Conservation (phyloP, 2,797 vertebrate genomes). For the Melanotaenia boesemani region DNA sequence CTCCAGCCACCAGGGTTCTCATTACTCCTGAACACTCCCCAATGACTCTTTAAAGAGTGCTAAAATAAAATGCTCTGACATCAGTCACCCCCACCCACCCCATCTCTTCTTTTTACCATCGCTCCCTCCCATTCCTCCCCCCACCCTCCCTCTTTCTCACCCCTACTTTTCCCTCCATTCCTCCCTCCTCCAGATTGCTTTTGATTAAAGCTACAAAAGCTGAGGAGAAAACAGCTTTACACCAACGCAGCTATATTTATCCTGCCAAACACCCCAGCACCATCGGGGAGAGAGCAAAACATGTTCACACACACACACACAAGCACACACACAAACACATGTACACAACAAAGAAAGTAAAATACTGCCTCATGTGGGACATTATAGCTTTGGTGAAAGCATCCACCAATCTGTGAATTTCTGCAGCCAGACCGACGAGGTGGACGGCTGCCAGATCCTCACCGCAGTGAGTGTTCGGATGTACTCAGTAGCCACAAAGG, state of each 20-base stretch:
- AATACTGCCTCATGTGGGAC: slow-evolving; percentile 73
- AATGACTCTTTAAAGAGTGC: slow-evolving; percentile 79
- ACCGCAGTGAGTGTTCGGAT: slow-evolving; percentile 4
- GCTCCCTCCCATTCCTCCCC: slow-evolving; percentile 13
- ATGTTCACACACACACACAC: slow-evolving; percentile 47
- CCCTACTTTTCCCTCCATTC: slow-evolving; percentile 63
- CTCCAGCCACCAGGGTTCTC: slow-evolving; percentile 77
- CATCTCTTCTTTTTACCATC: slow-evolving; percentile 32
- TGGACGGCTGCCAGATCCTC: slow-evolving; percentile 51
- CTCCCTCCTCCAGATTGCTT: slow-evolving; percentile 85
- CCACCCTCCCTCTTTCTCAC: slow-evolving; percentile 17
- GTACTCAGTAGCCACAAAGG: not conserved
- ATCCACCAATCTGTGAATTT: slow-evolving; percentile 72
- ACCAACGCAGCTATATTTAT: slow-evolving; percentile 87
- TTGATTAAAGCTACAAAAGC: slow-evolving; percentile 87
- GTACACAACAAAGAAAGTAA: slow-evolving; percentile 54
- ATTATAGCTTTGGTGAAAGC: slow-evolving; percentile 75
- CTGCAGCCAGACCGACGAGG: slow-evolving; percentile 55
- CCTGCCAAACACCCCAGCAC: slow-evolving; percentile 80
- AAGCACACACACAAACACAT: slow-evolving; percentile 23
- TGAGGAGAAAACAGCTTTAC: slow-evolving; percentile 80
- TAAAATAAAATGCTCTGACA: slow-evolving; percentile 83
- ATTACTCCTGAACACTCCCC: slow-evolving; percentile 80
- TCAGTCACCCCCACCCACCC: slow-evolving; percentile 43
- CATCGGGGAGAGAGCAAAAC: slow-evolving; percentile 74